Evolutionary conservation across 92 coral and sea anemone species (phyloP).

Genomic region (Montipora capitata): DNA sequence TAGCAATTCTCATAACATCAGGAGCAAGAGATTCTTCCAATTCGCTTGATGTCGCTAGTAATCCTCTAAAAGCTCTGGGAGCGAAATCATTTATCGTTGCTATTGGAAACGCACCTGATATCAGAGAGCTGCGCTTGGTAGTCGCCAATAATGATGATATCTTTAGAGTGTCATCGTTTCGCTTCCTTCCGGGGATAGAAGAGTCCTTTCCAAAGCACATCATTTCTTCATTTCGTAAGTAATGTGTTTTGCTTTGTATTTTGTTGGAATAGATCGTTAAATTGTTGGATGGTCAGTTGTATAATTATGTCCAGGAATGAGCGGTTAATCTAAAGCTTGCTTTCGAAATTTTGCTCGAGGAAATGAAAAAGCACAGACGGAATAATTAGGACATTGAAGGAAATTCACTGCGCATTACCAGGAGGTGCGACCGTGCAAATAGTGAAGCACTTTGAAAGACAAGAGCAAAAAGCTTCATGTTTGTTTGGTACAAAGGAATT

Average conservation of each 20-base stretch:
- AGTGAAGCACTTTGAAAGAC: too few relatives aligned
- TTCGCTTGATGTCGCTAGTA: conserved; percentile 74
- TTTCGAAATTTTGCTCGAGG: too few relatives aligned
- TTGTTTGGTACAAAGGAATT: too few relatives aligned
- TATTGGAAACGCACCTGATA: conserved; percentile 67
- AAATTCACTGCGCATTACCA: too few relatives aligned
- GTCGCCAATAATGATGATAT: conserved; percentile 64
- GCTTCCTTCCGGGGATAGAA: conserved; percentile 41
- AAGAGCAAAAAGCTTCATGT: too few relatives aligned
- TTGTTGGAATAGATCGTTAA: too few relatives aligned
- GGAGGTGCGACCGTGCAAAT: too few relatives aligned
- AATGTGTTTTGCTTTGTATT: neutral
- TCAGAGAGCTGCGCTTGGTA: conserved; percentile 62
- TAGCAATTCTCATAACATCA: conserved; percentile 82
- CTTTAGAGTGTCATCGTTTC: conserved; percentile 25
- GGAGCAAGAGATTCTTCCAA: conserved; percentile 72
- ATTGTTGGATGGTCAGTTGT: too few relatives aligned
- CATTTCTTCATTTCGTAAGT: conserved; percentile 18
- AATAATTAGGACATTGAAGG: too few relatives aligned
- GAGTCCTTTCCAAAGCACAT: conserved; percentile 64
- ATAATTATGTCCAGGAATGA: too few relatives aligned
- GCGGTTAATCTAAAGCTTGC: too few relatives aligned
- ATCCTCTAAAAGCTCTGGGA: conserved; percentile 75
- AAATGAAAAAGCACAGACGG: too few relatives aligned
- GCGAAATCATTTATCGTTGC: conserved; percentile 83